phyloP scores from a whole-genome alignment of 2,888 invertebrate species.

The Pseudococcus viburni region DNA sequence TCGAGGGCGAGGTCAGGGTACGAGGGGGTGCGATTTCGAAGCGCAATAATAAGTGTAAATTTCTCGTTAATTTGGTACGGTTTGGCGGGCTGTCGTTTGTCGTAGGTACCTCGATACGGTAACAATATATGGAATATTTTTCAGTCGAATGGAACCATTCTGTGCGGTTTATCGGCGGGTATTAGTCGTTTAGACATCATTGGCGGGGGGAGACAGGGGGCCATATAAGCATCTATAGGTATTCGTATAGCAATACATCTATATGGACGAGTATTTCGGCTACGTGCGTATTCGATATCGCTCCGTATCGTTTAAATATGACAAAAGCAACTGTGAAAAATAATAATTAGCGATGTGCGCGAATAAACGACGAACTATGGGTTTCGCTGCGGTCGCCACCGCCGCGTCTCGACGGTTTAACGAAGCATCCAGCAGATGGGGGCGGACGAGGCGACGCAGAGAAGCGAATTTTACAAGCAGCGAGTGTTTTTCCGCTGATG shows the following conservation, averaged over 20 bases:
- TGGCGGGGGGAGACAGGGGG: background rate
- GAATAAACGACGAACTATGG: background rate
- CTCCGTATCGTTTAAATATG: slow-evolving; percentile 2
- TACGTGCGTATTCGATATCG: background rate
- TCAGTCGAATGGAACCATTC: slow-evolving; percentile 29
- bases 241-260: background rate
- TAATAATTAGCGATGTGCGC: slow-evolving; percentile 4
- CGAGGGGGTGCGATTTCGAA: background rate
- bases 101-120: background rate
- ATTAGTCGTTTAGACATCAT: background rate
- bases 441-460: too few relatives aligned
- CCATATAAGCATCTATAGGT: background rate
- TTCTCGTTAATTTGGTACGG: slow-evolving; percentile 5
- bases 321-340: slow-evolving; percentile 27
- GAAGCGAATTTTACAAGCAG: background rate
- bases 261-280: background rate
- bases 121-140: slow-evolving; percentile 1
- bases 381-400: background rate
- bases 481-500: slow-evolving; percentile 14
- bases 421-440: background rate
- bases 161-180: background rate
- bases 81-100: background rate
- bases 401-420: background rate
- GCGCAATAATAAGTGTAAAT: slow-evolving; percentile 31
- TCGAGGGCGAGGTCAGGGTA: background rate